Percentiles rank a stretch among this genome's conserved stretches.
Evolutionary conservation across 2,888 invertebrate genomes (phyloP).

Genomic region (Physocephala rufipes): DNA sequence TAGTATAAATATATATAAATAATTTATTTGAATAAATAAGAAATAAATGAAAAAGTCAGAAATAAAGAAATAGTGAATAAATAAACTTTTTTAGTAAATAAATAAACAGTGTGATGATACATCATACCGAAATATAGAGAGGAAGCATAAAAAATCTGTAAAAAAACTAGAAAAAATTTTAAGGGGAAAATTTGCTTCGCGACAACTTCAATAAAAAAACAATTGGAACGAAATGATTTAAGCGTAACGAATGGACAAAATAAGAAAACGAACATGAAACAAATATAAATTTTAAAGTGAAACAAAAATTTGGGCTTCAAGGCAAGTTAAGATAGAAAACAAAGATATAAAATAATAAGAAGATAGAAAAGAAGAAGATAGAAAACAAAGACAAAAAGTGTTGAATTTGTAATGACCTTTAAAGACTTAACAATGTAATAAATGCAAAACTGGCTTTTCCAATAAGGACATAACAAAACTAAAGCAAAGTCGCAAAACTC

Average conservation of each 20-base stretch:
- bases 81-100: neutral
- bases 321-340: neutral
- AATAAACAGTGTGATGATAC: neutral
- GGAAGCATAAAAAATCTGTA: too few relatives aligned
- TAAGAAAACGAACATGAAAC: too few relatives aligned
- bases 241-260: too few relatives aligned
- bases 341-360: neutral
- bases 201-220: too few relatives aligned
- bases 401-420: too few relatives aligned
- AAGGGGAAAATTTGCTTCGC: too few relatives aligned
- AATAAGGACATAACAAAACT: neutral
- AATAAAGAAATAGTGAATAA: neutral
- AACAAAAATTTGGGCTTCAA: too few relatives aligned
- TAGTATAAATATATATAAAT: neutral
- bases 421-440: too few relatives aligned
- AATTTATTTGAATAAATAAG: neutral
- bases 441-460: too few relatives aligned
- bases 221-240: too few relatives aligned
- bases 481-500: neutral
- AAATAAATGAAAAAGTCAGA: neutral
- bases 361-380: neutral
- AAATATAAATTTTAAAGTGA: too few relatives aligned
- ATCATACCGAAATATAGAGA: neutral
- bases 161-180: too few relatives aligned
- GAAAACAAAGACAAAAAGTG: neutral